Evolutionary conservation across 2,888 invertebrate genomes (phyloP), one percentile per base, ranked within the genome.

Genomic region (Pseudanteris insignis): DNA sequence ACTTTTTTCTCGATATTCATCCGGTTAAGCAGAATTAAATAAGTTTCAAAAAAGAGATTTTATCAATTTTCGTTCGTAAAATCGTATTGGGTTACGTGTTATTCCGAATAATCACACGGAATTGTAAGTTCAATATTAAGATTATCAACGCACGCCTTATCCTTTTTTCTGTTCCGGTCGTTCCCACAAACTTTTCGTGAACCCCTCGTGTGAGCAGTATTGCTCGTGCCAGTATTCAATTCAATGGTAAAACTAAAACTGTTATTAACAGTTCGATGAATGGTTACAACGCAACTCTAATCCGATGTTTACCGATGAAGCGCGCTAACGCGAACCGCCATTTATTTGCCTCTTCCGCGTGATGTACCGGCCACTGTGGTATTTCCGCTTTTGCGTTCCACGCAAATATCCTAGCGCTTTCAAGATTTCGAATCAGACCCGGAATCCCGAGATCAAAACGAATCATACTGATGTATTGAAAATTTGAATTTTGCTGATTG

Each of bases 251-350:
- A 55, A 29, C 34, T 18, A 40, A 13, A 11, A 48, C 63, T 69
- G 48, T 69, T 66, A 67, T 67, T 64, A 66, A 68, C 63, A 62
- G 50, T 47, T 46, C 38, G 53, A 54, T 62, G 57, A 57, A 66
- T 60, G 54, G 63, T 59, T 63, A 33, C 63, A 61, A 46, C 43
- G 12, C 50, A 64, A 64, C 66, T 65, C 67, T 67, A 68, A 70
- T 69, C 67, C 65, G 54, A 61, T 63, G 65, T 66, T 64, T 64
- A 51, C 57, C 62, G 43, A 44, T 50, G 48, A 46, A 55, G 46
- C 48, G 37, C 33, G 37, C 44, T 34, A 41, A 38, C 59, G 51
- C 34, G 26, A 64, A 57, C 60, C 51, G 47, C 57, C 47, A 43
- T 60, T 64, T 40, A 38, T 36, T 47, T 25, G 53, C 33, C 13